Evolutionary conservation across 1,140 invertebrate species (phyloP).

Genomic region (Hyles vespertilio): DNA sequence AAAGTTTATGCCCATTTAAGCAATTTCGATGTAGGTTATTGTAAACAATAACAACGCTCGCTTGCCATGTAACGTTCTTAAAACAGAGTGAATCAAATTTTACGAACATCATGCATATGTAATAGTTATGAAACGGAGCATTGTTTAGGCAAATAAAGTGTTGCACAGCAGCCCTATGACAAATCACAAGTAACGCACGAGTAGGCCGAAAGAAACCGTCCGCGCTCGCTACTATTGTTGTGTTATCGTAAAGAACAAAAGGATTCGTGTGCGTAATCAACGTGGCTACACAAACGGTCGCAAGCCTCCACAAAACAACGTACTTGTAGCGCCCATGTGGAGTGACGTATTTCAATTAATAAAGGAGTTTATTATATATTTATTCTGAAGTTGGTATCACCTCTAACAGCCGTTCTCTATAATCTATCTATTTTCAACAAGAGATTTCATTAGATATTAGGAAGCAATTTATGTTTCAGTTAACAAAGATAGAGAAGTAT

Average conservation of each 20-base stretch:
- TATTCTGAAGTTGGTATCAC: too few species aligned
- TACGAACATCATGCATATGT: constrained; percentile 9
- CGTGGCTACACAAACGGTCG: background rate
- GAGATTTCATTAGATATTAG: too few species aligned
- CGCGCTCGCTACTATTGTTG: constrained; percentile 11
- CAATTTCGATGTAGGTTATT: background rate
- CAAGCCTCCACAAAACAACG: background rate
- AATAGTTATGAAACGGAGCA: constrained; percentile 14
- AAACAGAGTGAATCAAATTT: constrained; percentile 16
- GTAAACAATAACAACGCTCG: constrained; percentile 12
- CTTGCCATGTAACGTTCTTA: constrained; percentile 13
- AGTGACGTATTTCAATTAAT: too few species aligned
- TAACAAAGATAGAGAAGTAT: too few species aligned
- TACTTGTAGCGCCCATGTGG: too few species aligned
- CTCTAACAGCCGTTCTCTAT: too few species aligned
- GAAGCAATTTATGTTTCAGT: too few species aligned
- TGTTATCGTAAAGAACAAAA: constrained; percentile 8
- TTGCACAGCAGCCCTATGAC: constrained; percentile 2
- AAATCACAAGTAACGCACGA: constrained; percentile 14
- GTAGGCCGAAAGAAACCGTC: constrained; percentile 15
- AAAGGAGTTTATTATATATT: too few species aligned
- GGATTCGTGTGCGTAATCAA: constrained; percentile 13
- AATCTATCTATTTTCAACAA: too few species aligned
- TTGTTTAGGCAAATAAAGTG: constrained; percentile 9
- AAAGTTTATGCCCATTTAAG: too few species aligned